These are phyloP conservation scores for Otolemur garnettii DNA, from an alignment of 2,113 vertebrate genomes.

Conservation along the genomic window DNA sequence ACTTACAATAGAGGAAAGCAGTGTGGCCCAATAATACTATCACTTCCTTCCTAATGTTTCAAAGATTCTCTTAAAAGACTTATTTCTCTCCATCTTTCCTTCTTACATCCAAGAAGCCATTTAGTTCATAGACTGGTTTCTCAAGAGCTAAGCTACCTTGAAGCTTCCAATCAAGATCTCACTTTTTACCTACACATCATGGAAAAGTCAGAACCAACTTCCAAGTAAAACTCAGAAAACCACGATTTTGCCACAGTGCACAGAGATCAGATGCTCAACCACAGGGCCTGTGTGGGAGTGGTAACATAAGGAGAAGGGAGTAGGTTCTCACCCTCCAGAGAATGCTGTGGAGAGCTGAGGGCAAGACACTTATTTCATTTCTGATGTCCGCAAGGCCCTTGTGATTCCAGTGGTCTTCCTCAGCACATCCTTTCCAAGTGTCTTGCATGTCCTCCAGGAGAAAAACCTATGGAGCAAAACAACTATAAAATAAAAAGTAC, in stretches of 20 bases:
- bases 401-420: neutral
- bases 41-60: neutral
- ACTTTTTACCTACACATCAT: neutral
- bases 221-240: neutral
- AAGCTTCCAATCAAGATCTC: neutral
- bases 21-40: neutral
- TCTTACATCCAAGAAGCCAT: neutral
- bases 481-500: neutral
- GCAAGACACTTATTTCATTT: neutral
- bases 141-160: neutral
- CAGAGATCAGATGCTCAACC: neutral
- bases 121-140: too few relatives aligned
- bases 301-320: accelerated
- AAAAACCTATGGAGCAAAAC: neutral
- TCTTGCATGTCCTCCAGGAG: neutral
- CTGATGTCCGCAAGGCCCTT: neutral
- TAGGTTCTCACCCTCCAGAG: neutral
- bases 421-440: neutral
- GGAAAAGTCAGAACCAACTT: neutral
- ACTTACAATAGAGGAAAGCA: neutral
- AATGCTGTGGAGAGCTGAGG: neutral
- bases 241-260: neutral
- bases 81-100: neutral
- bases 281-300: neutral
- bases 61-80: neutral